Evolutionary conservation across 1,140 invertebrate species (phyloP).

Genomic region (Potamilus streckersoni): DNA sequence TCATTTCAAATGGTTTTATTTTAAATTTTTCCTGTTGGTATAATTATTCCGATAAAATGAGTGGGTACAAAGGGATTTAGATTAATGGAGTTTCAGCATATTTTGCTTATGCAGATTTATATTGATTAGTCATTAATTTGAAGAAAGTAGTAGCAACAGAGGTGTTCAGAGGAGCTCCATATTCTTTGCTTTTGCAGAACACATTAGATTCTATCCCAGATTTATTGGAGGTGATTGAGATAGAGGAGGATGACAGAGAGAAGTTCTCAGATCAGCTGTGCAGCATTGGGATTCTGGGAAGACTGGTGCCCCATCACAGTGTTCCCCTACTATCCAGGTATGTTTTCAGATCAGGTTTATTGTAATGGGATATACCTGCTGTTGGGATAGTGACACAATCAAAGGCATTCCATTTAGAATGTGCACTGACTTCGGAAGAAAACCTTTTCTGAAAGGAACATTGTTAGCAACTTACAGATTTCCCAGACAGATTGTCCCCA

Average conservation of each 20-base stretch:
- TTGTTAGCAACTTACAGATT: neutral
- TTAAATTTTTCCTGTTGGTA: too few relatives aligned
- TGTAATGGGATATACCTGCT: neutral
- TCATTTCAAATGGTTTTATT: too few relatives aligned
- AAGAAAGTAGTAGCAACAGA: neutral
- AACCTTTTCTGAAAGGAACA: neutral
- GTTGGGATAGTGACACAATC: neutral
- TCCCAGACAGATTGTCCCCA: neutral
- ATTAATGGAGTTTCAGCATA: too few relatives aligned
- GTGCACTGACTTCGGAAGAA: neutral
- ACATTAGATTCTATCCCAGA: slow-evolving; percentile 64
- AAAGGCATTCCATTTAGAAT: neutral
- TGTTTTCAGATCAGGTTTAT: slow-evolving; percentile 7
- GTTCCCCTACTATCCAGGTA: slow-evolving; percentile 52
- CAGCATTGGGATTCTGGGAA: slow-evolving; percentile 73
- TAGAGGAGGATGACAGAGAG: slow-evolving; percentile 78
- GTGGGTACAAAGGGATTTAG: too few relatives aligned
- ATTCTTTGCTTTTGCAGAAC: slow-evolving; percentile 22
- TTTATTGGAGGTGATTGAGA: slow-evolving; percentile 76
- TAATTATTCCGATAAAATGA: too few relatives aligned
- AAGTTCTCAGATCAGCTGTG: slow-evolving; percentile 79
- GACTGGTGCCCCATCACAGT: slow-evolving; percentile 64
- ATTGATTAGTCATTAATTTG: too few relatives aligned
- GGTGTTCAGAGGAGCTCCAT: neutral
- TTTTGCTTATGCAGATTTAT: too few relatives aligned